Evolutionary conservation across 2,888 invertebrate genomes (phyloP), one percentile per base, ranked within the genome.

Genomic region (Gasteruption jaculator): DNA sequence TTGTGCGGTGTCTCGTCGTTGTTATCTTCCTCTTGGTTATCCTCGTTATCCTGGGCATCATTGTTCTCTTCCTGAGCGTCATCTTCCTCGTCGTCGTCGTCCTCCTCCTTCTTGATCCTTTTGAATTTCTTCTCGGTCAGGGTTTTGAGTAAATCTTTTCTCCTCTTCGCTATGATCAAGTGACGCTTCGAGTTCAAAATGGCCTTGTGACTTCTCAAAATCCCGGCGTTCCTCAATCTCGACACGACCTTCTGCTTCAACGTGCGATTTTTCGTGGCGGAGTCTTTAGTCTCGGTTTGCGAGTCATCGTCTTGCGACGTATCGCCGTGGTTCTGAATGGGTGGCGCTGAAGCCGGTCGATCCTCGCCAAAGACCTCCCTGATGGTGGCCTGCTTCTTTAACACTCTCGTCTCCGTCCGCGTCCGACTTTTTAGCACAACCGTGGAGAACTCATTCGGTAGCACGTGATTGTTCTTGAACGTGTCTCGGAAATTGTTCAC

Each of bases 291-390:
- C 38, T 68, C 68, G 25, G 57, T 67, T 40, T 67, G 66, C 5
- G 64, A 64, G 46, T 68, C 66, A 25, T 71, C 68, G 11, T 71
- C 67, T 35, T 65, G 65, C 2, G 63, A 65, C 1, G 63, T 66
- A 22, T 68, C 65, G 11, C 60, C 74, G 53, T 74, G 73, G 56
- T 78, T 81, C 2, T 82, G 78, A 46, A 78, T 76, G 0, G 89
- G 88, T 1, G 89, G 88, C 0, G 89, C 88, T 0, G 88, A 88
- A 0, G 88, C 87, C 0, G 90, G 87, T 27, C 88, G 75, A 58
- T 89, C 88, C 46, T 78, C 78, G 1, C 88, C 88, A 65, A 90
- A 89, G 3, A 89, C 86, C 71, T 89, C 87, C 53, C 86, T 82
- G 29, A 88, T 87, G 3, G 86, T 85, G 27, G 86, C 86, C 56